phyloP scores from a whole-genome alignment of 2,113 vertebrate genomes.

The Sapajus apella region DNA sequence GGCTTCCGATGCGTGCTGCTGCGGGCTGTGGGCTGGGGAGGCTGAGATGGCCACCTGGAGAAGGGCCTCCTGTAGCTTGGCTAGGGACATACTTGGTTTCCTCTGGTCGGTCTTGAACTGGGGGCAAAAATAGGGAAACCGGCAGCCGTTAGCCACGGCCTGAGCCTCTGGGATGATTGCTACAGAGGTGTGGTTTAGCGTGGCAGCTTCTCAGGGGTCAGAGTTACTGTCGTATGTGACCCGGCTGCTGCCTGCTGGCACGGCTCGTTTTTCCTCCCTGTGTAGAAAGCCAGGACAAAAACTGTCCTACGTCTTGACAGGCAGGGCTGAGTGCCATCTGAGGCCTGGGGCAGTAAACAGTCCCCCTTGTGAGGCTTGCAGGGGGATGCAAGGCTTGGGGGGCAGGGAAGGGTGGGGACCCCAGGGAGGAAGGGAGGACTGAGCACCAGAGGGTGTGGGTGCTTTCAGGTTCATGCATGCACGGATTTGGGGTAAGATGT shows the following conservation, averaged over 20 bases:
- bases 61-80: rapidly evolving
- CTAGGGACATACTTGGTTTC: no score
- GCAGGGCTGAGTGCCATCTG: no score
- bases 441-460: no score
- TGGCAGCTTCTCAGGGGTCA: neutral
- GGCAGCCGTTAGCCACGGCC: neutral
- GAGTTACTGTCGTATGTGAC: neutral
- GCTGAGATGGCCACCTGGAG: neutral
- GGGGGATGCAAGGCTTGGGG: neutral
- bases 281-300: no score
- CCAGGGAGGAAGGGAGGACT: neutral
- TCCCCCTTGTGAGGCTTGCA: neutral
- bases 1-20: neutral
- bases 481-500: neutral
- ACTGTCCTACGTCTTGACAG: no score
- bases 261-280: neutral
- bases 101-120: neutral
- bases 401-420: no score
- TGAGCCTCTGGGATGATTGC: neutral
- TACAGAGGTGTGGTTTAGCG: neutral
- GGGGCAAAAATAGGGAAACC: neutral
- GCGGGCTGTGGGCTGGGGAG: neutral
- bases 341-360: neutral
- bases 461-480: neutral
- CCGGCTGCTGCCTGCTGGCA: neutral